Evolutionary conservation across 2,113 vertebrate species (phyloP), one percentile per base, ranked within the genome.

Genomic region (Agelaius tricolor): DNA sequence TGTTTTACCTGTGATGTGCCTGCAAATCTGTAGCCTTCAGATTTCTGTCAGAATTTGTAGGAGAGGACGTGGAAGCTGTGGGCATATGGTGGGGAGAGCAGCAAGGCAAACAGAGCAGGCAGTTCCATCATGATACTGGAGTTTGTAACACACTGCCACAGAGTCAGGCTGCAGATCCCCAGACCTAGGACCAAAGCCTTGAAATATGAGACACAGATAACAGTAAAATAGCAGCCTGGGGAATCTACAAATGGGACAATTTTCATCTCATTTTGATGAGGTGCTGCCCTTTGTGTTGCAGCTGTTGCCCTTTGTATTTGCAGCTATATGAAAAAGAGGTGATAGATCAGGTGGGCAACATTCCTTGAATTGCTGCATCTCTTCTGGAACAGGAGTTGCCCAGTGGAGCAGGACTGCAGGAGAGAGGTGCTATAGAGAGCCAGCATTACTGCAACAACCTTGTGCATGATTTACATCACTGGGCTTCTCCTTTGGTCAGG

Each of bases 121-220:
- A 55, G 39, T 7, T 54, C 14, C 26, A 16, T 82, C 3, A 0
- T 14, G n/a, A 9, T 37, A 1, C 20, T 33, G 9, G 26, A 3
- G 4, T 78, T 63, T 51, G 47, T 65, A 55, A 23, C 3, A 55
- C 4, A 16, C 28, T 59, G 77, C 46, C n/a, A 11, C 61, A 28
- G 71, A 35, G 13, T 1, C 5, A 37, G 84, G 52, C 61, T 89
- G 43, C 3, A 13, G 46, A 13, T 61, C 24, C 16, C 16, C 46
- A 52, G 17, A 21, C 37, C 2, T 0, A 59, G 54, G 7, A 54
- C 46, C 62, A 61, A 61, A 67, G 17, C 39, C 62, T 73, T 68
- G 82, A 85, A 76, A 85, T 21, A 2, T 9, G 30, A 67, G 55
- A 14, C 21, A 69, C 0, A 1, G 52, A 7, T 19, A 55, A 39